Percentiles rank a stretch among this genome's conserved stretches.
These are phyloP conservation scores for Garrulus glandarius DNA, from an alignment of 2,797 vertebrate species.

Conservation along the genomic window DNA sequence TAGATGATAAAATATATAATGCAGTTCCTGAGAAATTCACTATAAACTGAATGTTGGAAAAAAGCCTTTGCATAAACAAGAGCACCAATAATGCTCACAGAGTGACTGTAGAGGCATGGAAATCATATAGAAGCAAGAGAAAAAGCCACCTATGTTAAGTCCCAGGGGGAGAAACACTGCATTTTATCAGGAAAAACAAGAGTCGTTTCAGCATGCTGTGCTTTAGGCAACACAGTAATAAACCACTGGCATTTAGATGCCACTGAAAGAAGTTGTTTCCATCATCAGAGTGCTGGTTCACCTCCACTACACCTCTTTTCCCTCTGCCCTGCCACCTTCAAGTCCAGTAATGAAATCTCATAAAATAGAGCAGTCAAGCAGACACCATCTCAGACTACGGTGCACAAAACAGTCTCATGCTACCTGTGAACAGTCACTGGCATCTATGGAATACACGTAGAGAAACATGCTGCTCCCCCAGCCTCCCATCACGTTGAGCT, in stretches of 20 bases:
- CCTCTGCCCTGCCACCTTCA: background rate
- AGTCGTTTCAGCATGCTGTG: background rate
- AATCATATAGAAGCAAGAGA: background rate
- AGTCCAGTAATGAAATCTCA: background rate
- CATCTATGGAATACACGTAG: fast-evolving
- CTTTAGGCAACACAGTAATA: background rate
- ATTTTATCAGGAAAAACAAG: background rate
- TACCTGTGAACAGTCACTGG: background rate
- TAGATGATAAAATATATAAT: slow-evolving; percentile 14
- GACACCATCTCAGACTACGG: background rate
- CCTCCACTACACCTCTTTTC: background rate
- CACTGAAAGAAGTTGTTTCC: background rate
- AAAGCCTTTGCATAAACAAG: background rate
- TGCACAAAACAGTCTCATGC: background rate
- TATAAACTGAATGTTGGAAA: slow-evolving; percentile 16
- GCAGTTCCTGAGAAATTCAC: background rate
- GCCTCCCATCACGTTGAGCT: background rate
- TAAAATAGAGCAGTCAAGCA: background rate
- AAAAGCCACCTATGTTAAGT: background rate
- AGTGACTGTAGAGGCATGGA: background rate
- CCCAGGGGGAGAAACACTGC: background rate
- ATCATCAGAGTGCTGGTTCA: background rate
- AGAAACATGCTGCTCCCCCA: background rate
- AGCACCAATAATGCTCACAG: background rate
- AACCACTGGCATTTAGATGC: background rate